Conservation (phyloP, 2,888 invertebrate genomes). For the Pyrgus malvae region DNA sequence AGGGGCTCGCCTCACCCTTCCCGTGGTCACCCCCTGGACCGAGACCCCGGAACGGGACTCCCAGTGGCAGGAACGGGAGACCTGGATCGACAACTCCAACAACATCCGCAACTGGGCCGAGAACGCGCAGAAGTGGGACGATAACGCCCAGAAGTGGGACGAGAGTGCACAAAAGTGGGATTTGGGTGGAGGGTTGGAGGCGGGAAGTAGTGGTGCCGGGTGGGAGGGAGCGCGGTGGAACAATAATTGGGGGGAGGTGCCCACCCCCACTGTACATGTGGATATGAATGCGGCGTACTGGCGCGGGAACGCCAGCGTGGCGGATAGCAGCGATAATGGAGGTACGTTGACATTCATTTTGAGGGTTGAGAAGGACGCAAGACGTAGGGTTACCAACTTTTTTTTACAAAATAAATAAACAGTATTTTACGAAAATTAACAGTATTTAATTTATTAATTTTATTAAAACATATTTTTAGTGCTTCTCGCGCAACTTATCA, state of each 20-base stretch:
- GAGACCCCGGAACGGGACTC: constrained; percentile 40
- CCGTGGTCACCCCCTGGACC: constrained; percentile 51
- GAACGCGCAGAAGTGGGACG: constrained; percentile 58
- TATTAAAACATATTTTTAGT: too few species aligned
- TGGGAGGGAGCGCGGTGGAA: constrained; percentile 62
- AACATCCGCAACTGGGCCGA: constrained; percentile 68
- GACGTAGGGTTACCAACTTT: too few species aligned
- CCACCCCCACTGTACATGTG: constrained; percentile 71
- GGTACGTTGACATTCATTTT: too few species aligned
- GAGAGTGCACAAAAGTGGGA: constrained; percentile 50
- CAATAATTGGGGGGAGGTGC: constrained; percentile 68
- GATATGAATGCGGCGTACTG: constrained; percentile 71
- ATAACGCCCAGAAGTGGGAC: constrained; percentile 48
- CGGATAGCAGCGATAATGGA: constrained; percentile 77
- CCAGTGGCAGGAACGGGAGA: constrained; percentile 55
- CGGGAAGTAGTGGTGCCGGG: constrained; percentile 51
- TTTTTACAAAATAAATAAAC: too few species aligned
- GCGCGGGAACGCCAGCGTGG: constrained; percentile 70
- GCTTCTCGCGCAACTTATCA: too few species aligned
- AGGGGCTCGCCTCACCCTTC: constrained; percentile 61
- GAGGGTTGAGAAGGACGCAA: too few species aligned
- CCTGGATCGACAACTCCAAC: constrained; percentile 59
- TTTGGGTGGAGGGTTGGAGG: constrained; percentile 42
- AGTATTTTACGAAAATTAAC: too few species aligned
- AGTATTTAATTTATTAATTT: too few species aligned